Evolutionary conservation across 2,113 vertebrate species (phyloP).

Genomic region (Misgurnus anguillicaudatus): DNA sequence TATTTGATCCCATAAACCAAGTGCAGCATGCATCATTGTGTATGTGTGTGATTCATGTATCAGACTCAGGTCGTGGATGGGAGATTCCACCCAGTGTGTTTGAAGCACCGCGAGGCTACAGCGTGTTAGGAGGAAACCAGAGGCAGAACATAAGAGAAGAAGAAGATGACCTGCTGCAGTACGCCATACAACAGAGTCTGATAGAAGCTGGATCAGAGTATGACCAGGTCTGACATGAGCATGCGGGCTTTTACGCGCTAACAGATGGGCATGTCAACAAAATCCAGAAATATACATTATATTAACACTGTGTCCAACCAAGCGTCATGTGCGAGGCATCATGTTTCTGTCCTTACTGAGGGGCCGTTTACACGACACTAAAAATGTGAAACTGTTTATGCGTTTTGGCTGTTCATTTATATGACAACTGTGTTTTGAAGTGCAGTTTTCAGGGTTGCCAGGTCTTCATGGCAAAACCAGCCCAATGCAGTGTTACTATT

Average conservation of each 20-base stretch:
- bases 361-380: too few relatives aligned
- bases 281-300: not conserved
- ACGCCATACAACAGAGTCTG: slow-evolving; percentile 97
- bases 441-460: too few relatives aligned
- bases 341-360: not conserved
- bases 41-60: slow-evolving; percentile 51
- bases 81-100: slow-evolving; percentile 91
- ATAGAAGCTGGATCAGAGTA: slow-evolving; percentile 93
- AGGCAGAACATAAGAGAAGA: slow-evolving; percentile 84
- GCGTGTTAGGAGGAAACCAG: slow-evolving; percentile 86
- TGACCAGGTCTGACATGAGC: slow-evolving; percentile 82
- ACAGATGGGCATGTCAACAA: slow-evolving; percentile 1
- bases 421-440: too few relatives aligned
- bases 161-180: slow-evolving; percentile 93
- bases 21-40: not conserved
- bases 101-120: slow-evolving; percentile 91
- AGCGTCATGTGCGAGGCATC: not conserved
- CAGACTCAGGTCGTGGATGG: slow-evolving; percentile 87
- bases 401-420: too few relatives aligned
- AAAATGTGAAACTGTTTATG: too few relatives aligned
- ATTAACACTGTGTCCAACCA: not conserved
- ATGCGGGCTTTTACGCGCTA: not conserved
- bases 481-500: too few relatives aligned
- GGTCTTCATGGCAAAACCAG: too few relatives aligned
- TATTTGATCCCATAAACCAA: not conserved